phyloP scores from a whole-genome alignment of 64 coral and sea anemone species.

The Montipora foliosa region DNA sequence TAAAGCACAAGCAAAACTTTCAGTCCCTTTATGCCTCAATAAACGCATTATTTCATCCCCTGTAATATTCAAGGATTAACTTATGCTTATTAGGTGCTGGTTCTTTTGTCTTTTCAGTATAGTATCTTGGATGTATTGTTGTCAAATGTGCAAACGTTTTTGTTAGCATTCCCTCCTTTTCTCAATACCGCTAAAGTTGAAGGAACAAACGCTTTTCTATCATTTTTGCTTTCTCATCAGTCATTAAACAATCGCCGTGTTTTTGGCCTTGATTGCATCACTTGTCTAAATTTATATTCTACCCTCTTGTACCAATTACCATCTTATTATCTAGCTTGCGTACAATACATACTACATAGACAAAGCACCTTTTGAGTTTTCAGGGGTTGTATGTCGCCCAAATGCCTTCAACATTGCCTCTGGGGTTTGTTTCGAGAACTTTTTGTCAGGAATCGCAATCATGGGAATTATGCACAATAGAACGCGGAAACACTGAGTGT shows the following conservation, averaged over 20 bases:
- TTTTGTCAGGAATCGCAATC: not conserved
- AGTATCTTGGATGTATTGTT: not conserved
- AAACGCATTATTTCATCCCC: not conserved
- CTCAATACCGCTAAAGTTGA: not conserved
- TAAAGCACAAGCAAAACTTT: not conserved
- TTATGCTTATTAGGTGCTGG: slow-evolving; percentile 30
- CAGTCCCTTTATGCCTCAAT: slow-evolving; percentile 1
- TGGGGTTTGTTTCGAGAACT: not conserved
- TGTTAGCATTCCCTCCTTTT: not conserved
- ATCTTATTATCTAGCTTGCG: not conserved
- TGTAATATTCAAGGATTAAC: slow-evolving; percentile 22
- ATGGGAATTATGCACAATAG: not conserved
- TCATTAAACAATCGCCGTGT: not conserved
- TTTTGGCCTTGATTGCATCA: not conserved
- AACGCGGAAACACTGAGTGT: too few relatives aligned
- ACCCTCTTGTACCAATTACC: slow-evolving; percentile 2
- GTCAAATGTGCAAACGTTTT: slow-evolving; percentile 11
- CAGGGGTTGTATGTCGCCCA: not conserved
- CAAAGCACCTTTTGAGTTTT: too few relatives aligned
- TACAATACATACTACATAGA: too few relatives aligned
- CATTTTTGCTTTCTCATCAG: not conserved
- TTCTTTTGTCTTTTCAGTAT: slow-evolving; percentile 22
- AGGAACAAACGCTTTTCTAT: not conserved
- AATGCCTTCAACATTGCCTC: not conserved
- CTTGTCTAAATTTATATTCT: not conserved